phyloP scores from a whole-genome alignment of 2,113 vertebrate species.

The Chaenocephalus aceratus region DNA sequence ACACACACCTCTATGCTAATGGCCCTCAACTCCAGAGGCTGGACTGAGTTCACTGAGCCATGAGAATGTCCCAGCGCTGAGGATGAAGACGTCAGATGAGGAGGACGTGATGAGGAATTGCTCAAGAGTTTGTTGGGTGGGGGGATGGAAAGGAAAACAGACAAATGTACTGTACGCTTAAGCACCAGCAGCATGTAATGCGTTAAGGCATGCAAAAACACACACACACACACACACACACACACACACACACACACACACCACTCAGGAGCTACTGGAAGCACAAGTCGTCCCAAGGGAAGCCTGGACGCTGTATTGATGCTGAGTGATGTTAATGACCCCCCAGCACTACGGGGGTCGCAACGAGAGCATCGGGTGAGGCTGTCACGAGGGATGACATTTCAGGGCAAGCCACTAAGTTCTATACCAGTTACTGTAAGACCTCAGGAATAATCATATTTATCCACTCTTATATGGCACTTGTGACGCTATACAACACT shows the following conservation, averaged over 20 bases:
- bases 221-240: background rate
- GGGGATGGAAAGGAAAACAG: constrained; percentile 3
- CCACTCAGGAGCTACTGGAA: constrained; percentile 24
- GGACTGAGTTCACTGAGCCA: constrained; percentile 57
- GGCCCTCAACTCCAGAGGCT: constrained; percentile 47
- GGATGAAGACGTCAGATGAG: constrained; percentile 54
- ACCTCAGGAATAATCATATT: background rate
- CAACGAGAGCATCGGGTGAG: constrained; percentile 34
- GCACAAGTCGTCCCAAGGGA: constrained; percentile 39
- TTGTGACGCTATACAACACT: too few relatives aligned
- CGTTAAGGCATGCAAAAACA: background rate
- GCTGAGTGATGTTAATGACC: constrained; percentile 74
- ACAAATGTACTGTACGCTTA: background rate
- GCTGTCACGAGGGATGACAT: constrained; percentile 62
- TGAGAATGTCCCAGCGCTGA: constrained; percentile 45
- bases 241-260: too few relatives aligned
- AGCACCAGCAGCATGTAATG: constrained; percentile 36
- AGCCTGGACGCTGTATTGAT: constrained; percentile 54
- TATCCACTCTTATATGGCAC: too few relatives aligned
- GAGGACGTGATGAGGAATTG: constrained; percentile 46
- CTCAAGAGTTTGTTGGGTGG: constrained; percentile 7
- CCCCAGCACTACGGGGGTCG: constrained; percentile 6
- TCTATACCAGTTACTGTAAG: constrained; percentile 17
- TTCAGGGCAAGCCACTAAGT: background rate
- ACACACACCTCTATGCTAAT: constrained; percentile 71